Percentiles rank a stretch among this genome's conserved stretches.
Conservation (phyloP, 2,113 vertebrate species). For the Mormoops blainvillei region DNA sequence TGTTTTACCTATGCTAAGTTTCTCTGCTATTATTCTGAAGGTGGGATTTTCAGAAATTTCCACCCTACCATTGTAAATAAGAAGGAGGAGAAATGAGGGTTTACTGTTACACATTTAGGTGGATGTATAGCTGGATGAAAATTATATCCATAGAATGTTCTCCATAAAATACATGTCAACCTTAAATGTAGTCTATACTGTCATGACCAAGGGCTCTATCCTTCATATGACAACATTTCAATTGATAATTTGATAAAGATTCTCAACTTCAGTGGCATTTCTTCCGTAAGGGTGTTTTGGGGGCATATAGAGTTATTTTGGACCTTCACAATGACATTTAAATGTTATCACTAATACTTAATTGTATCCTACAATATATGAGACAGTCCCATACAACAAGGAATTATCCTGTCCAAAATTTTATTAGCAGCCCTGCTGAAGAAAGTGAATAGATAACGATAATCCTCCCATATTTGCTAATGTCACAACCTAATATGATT, state of each 20-base stretch:
- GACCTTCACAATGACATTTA: background rate
- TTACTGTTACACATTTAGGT: background rate
- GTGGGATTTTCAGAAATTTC: background rate
- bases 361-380: background rate
- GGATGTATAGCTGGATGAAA: background rate
- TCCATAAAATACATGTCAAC: background rate
- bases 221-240: background rate
- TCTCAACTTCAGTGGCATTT: background rate
- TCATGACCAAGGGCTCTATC: background rate
- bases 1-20: background rate
- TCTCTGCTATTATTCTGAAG: background rate
- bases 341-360: slow-evolving; percentile 32
- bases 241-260: background rate
- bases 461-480: slow-evolving; percentile 17
- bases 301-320: background rate
- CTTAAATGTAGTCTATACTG: background rate
- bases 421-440: slow-evolving; percentile 17
- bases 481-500: slow-evolving; percentile 52
- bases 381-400: background rate
- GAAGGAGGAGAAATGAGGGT: background rate
- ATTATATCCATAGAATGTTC: background rate
- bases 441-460: slow-evolving; percentile 31
- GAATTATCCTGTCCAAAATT: slow-evolving; percentile 35
- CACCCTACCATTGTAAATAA: background rate
- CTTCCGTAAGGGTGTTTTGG: background rate